phyloP scores from a whole-genome alignment of 2,888 invertebrate species.

The Escarpia spicata region DNA sequence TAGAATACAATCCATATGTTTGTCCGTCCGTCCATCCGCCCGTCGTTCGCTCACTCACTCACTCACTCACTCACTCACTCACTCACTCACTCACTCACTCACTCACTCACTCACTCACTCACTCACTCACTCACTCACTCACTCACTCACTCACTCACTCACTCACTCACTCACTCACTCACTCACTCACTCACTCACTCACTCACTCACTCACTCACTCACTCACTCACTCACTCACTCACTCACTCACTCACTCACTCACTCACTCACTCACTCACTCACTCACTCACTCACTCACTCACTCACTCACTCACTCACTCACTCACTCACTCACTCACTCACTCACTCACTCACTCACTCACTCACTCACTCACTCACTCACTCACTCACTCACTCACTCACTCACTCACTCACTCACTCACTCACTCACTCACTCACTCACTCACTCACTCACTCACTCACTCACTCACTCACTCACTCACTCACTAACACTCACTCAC shows the following conservation, averaged over 20 bases:
- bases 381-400: no score
- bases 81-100: background rate
- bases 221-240: background rate
- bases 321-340: no score
- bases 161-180: background rate
- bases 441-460: background rate
- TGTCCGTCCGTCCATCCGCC: background rate
- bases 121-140: background rate
- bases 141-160: background rate
- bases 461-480: background rate
- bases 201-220: background rate
- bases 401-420: background rate
- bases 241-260: no score
- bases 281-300: background rate
- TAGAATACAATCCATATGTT: no score
- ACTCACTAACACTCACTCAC: background rate
- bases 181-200: background rate
- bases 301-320: no score
- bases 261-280: background rate
- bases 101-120: background rate
- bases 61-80: background rate
- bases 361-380: no score
- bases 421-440: background rate
- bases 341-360: no score
- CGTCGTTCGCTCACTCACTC: background rate